Evolutionary conservation across 92 coral and sea anemone genomes (phyloP).

Genomic region (Bergia sp.): DNA sequence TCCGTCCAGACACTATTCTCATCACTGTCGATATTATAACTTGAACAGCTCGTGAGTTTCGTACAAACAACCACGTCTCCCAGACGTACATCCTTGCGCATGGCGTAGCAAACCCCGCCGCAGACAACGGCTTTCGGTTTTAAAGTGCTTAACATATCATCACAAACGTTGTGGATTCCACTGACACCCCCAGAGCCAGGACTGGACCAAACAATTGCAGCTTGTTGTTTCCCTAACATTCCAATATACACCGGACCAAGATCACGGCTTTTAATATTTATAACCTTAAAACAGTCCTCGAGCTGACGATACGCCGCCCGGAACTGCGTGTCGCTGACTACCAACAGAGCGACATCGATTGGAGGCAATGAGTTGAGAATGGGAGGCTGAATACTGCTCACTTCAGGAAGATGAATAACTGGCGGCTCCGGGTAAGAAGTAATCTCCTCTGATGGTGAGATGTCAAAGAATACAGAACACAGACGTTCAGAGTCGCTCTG

Average conservation of each 20-base stretch:
- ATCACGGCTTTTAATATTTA: background rate
- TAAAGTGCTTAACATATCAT: background rate
- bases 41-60: background rate
- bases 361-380: background rate
- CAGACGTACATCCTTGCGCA: background rate
- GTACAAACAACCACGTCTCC: constrained; percentile 17
- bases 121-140: background rate
- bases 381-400: constrained; percentile 1
- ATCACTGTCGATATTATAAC: background rate
- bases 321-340: background rate
- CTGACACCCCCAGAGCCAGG: background rate
- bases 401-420: background rate
- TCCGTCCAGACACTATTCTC: background rate
- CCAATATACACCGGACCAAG: constrained; percentile 10
- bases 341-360: background rate
- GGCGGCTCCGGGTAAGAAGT: background rate
- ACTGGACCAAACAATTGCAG: constrained; percentile 6
- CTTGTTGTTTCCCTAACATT: background rate
- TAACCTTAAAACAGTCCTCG: background rate
- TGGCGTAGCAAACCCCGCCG: background rate
- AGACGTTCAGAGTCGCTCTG: background rate
- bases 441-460: background rate
- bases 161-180: background rate
- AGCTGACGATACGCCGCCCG: background rate
- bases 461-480: background rate